Base-by-base conservation (phyloP, 2,888 invertebrate species). In the Idaea dimidiata region DNA sequence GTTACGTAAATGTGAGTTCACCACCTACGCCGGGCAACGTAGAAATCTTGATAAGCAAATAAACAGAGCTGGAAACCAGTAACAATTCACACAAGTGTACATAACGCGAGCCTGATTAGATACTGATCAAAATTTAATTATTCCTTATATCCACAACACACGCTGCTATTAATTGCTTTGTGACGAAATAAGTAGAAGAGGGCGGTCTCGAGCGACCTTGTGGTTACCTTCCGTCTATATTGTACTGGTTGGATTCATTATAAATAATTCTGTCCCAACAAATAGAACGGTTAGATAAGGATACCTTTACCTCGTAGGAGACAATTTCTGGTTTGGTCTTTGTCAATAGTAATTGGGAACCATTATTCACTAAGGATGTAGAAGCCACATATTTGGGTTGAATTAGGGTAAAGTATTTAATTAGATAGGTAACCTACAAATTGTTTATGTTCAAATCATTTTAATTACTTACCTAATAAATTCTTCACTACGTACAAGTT, bases 71-170 rank as follows among this genome's bases (percentile, higher is more conserved):
- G 72, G 64, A 71, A 73, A 72, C 66, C 71, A 66, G 66, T 69
- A 64, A 69, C 68, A 74, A 66, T 69, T 73, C 73, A 70, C 67
- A 69, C 63, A 63, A 68, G 70, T 71, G 73, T 71, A 68, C 71
- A 70, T 72, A 70, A 66, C 61, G 67, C 68, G 67, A 70, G 71
- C 65, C 69, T 68, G 69, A 63, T 63, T 66, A 75, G 82, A 83
- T 80, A 79, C 69, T 64, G 72, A 83, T 81, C 81, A 76, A 74
- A 78, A 80, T 80, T 82, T 81, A 82, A 84, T 84, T 81, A 82
- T 72, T 71, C 70, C 70, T 76, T 76, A 78, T 77, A 70, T 68
- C 67, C 68, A 72, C 72, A 63, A 75, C 69, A 62, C 78, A 78
- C 74, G 74, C 72, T 67, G 70, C 69, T 66, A 73, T 77, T 81